These are phyloP conservation scores for Cryptophagus acutangulus DNA, from an alignment of 2,888 invertebrate species.

Conservation along the genomic window DNA sequence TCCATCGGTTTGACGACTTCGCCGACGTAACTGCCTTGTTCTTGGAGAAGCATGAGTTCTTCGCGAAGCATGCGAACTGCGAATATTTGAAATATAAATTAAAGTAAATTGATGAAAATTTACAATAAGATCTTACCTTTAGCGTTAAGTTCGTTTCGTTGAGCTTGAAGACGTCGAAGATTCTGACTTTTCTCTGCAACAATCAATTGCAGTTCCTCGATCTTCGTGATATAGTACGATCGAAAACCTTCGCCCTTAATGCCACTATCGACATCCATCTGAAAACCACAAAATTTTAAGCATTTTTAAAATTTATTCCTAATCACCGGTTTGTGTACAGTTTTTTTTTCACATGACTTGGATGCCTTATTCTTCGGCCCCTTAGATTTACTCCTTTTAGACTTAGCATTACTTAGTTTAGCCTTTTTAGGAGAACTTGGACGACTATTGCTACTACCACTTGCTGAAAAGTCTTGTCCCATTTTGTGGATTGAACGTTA, in stretches of 20 bases:
- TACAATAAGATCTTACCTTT: conserved; percentile 63
- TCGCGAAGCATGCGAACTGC: conserved; percentile 94
- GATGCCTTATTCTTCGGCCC: too few species aligned
- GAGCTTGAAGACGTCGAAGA: conserved; percentile 92
- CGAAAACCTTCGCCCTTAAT: conserved; percentile 83
- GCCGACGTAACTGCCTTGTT: conserved; percentile 99
- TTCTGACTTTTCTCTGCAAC: conserved; percentile 99
- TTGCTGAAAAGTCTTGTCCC: too few species aligned
- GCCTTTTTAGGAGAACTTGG: too few species aligned
- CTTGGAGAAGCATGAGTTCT: conserved; percentile 91
- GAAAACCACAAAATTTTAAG: conserved; percentile 24
- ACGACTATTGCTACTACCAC: too few species aligned
- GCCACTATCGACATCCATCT: conserved; percentile 71
- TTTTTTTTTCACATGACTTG: too few species aligned
- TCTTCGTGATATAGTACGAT: conserved; percentile 96
- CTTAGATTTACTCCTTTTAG: too few species aligned
- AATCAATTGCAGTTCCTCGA: conserved; percentile 91
- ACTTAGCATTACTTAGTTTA: too few species aligned
- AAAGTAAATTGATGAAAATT: neutral
- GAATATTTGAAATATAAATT: conserved; percentile 9
- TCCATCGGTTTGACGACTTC: conserved; percentile 99
- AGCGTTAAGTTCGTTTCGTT: conserved; percentile 97
- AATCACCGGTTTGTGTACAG: too few species aligned
- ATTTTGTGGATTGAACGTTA: too few species aligned
- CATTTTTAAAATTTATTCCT: conserved; percentile 1